A percentile compares a stretch with the other conserved stretches of the same genome.
Conservation (phyloP, 1,140 invertebrate species). For the Copidosoma floridanum region DNA sequence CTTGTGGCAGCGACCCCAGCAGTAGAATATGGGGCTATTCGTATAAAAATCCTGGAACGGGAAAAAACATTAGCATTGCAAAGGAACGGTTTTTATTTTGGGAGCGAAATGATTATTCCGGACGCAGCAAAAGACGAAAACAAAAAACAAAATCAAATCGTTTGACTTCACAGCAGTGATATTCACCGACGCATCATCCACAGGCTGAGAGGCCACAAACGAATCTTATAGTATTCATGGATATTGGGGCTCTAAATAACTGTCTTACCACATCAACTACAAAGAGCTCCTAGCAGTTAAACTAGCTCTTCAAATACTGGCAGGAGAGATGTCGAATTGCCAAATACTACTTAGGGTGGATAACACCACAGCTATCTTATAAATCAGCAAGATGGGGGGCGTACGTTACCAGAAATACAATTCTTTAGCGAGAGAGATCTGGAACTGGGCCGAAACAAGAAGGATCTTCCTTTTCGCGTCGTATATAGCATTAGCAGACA, state of each 20-base stretch:
- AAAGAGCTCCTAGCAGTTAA: conserved; percentile 30
- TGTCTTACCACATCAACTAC: conserved; percentile 35
- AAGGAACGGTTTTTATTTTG: conserved; percentile 8
- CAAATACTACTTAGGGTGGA: conserved; percentile 10
- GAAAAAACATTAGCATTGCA: conserved; percentile 20
- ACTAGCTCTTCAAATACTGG: conserved; percentile 34
- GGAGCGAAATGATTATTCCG: too few species aligned
- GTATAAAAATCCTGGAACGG: conserved; percentile 31
- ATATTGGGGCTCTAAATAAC: conserved; percentile 8
- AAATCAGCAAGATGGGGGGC: conserved; percentile 3
- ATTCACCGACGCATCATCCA: conserved; percentile 20
- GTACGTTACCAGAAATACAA: too few species aligned
- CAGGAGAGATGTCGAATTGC: too few species aligned
- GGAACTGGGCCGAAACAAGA: too few species aligned
- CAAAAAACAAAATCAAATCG: not conserved
- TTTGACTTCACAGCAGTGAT: conserved; percentile 3
- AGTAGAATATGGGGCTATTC: conserved; percentile 29
- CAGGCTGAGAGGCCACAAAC: conserved; percentile 16
- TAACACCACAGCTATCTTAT: conserved; percentile 12
- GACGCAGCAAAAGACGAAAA: too few species aligned
- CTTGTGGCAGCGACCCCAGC: too few species aligned
- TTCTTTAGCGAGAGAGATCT: conserved; percentile 26
- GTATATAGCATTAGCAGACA: conserved; percentile 13
- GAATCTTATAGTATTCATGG: conserved; percentile 6
- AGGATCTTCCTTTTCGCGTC: too few species aligned